These are phyloP conservation scores for Electrona antarctica DNA, from an alignment of 2,113 vertebrate genomes.

Conservation along the genomic window DNA sequence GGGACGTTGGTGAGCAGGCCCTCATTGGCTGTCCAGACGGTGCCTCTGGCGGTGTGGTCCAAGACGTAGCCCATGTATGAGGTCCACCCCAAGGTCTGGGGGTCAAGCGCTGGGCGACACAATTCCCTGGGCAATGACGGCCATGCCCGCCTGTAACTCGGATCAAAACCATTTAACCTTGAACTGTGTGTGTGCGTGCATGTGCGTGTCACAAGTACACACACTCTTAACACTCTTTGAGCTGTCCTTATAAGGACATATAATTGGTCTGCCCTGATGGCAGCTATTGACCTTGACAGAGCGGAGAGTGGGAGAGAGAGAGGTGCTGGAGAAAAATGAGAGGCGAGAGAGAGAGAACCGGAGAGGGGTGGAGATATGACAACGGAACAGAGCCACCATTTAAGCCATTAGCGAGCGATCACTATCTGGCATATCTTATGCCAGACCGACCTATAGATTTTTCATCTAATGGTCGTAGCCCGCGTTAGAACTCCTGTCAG, in stretches of 20 bases:
- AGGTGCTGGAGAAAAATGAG: constrained; percentile 10
- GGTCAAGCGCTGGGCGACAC: constrained; percentile 47
- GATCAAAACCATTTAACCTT: constrained; percentile 41
- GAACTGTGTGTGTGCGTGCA: constrained; percentile 15
- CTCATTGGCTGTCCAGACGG: constrained; percentile 25
- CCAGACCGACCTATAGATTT: constrained; percentile 54
- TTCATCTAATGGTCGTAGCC: constrained; percentile 61
- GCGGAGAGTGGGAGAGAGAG: constrained; percentile 19
- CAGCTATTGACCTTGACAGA: constrained; percentile 49
- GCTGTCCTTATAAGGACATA: background rate
- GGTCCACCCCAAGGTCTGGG: constrained; percentile 32
- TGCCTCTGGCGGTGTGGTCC: constrained; percentile 2
- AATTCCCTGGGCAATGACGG: constrained; percentile 37
- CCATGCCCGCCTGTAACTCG: constrained; percentile 11
- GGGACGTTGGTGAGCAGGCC: constrained; percentile 7
- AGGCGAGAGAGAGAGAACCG: background rate
- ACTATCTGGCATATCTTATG: constrained; percentile 46
- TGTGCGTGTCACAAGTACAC: constrained; percentile 1
- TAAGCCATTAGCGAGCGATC: constrained; percentile 30
- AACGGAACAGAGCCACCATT: constrained; percentile 23
- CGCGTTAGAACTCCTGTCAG: constrained; percentile 53
- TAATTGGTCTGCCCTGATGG: constrained; percentile 24
- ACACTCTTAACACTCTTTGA: background rate
- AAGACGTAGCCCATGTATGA: constrained; percentile 16
- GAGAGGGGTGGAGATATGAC: constrained; percentile 1